Evolutionary conservation across 2,113 vertebrate genomes (phyloP).

Genomic region (Otis tarda): DNA sequence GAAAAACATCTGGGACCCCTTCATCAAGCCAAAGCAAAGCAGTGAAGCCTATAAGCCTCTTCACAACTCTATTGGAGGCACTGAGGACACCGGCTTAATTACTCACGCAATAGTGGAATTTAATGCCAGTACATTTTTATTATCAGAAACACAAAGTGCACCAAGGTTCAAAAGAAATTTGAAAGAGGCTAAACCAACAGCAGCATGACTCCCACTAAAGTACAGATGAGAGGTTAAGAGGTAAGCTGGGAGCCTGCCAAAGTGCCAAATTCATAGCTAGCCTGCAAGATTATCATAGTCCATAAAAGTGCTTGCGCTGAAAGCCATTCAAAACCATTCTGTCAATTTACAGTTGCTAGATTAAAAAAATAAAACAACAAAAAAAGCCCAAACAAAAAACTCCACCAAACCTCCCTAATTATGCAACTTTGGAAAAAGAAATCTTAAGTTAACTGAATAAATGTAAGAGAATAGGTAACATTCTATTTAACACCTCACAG

Average conservation of each 20-base stretch:
- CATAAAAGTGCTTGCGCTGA: not conserved
- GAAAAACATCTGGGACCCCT: not conserved
- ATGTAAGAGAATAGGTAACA: not conserved
- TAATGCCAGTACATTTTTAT: not conserved
- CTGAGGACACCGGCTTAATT: not conserved
- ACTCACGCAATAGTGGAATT: not conserved
- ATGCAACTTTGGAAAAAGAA: not conserved
- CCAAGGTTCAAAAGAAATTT: conserved; percentile 1
- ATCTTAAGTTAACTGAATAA: not conserved
- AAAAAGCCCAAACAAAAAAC: not conserved
- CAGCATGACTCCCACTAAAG: not conserved
- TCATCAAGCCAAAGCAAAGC: not conserved
- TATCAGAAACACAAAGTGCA: not conserved
- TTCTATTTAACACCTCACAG: not conserved
- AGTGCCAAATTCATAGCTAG: not conserved
- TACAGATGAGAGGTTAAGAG: conserved; percentile 28
- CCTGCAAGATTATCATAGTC: not conserved
- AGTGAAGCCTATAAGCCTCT: not conserved
- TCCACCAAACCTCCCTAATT: not conserved
- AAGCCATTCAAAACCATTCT: not conserved
- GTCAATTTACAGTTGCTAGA: not conserved
- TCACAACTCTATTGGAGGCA: not conserved
- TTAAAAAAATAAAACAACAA: not conserved
- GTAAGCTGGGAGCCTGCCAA: conserved; percentile 16
- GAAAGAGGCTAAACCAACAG: conserved; percentile 24